Conservation (phyloP, 1,140 invertebrate species). For the Drosophila quadrilineata region DNA sequence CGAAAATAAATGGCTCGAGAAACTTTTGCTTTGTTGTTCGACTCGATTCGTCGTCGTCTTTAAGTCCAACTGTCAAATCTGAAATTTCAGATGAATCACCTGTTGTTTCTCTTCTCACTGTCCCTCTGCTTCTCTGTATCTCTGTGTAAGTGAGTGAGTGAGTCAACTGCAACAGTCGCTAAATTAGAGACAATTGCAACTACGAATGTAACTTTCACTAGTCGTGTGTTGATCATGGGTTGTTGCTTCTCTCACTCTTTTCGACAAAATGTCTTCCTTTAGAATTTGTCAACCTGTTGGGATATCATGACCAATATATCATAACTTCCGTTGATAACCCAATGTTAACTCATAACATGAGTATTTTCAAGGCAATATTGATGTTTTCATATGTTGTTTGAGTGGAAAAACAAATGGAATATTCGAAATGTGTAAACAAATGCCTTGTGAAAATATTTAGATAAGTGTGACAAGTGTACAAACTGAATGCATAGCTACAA, state of each 20-base stretch:
- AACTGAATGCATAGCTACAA: conserved; percentile 13
- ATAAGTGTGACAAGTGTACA: conserved; percentile 54
- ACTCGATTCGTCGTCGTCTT: conserved; percentile 9
- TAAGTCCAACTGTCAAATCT: conserved; percentile 34
- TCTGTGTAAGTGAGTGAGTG: no score
- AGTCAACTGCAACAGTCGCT: no score
- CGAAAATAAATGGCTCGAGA: conserved; percentile 29
- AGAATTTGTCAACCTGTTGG: conserved; percentile 9
- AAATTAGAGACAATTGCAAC: no score
- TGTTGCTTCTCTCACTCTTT: no score
- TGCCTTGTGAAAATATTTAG: conserved; percentile 56
- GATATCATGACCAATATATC: no score
- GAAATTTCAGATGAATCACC: conserved; percentile 36
- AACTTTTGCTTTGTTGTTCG: conserved; percentile 69
- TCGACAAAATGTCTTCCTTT: neutral
- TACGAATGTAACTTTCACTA: conserved; percentile 3
- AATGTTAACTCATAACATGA: neutral
- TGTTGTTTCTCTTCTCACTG: conserved; percentile 26
- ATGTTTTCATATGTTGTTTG: conserved; percentile 13
- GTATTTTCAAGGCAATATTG: conserved; percentile 21
- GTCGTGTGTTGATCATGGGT: no score
- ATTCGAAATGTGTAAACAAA: conserved; percentile 38
- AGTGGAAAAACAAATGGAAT: conserved; percentile 1
- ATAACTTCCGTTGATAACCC: conserved; percentile 8
- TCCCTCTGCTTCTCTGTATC: no score